Conservation (phyloP, 2,113 vertebrate species). For the Jacana jacana region DNA sequence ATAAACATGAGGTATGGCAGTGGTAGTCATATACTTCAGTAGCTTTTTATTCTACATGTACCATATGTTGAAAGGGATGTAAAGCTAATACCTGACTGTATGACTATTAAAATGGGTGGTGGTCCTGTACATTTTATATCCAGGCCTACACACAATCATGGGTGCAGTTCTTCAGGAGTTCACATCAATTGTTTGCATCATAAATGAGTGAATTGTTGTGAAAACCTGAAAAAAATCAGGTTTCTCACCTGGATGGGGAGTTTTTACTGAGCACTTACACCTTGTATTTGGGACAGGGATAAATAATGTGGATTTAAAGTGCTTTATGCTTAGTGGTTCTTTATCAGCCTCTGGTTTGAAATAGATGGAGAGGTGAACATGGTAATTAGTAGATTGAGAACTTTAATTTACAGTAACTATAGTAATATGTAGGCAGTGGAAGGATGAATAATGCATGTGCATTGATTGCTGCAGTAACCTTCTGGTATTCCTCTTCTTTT, state of each 20-base stretch:
- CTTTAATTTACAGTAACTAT: neutral
- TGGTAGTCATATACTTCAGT: neutral
- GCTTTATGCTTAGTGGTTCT: neutral
- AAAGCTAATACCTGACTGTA: neutral
- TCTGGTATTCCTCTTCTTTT: neutral
- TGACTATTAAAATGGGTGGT: neutral
- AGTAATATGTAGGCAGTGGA: neutral
- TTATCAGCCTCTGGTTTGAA: neutral
- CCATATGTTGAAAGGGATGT: neutral
- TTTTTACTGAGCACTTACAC: neutral
- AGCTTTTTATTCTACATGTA: neutral
- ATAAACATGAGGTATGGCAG: neutral
- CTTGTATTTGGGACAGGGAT: neutral
- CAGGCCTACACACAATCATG: fast-evolving
- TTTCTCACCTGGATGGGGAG: neutral
- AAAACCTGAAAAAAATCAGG: neutral
- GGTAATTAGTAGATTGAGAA: neutral
- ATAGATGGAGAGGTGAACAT: neutral
- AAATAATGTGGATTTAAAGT: neutral
- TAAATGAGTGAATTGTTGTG: neutral
- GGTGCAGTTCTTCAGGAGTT: neutral
- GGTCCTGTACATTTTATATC: neutral
- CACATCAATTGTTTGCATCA: fast-evolving
- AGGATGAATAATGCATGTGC: neutral
- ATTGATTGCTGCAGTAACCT: neutral